Evolutionary conservation across 2,797 vertebrate genomes (phyloP).

Genomic region (Hippopotamyrus pictus): DNA sequence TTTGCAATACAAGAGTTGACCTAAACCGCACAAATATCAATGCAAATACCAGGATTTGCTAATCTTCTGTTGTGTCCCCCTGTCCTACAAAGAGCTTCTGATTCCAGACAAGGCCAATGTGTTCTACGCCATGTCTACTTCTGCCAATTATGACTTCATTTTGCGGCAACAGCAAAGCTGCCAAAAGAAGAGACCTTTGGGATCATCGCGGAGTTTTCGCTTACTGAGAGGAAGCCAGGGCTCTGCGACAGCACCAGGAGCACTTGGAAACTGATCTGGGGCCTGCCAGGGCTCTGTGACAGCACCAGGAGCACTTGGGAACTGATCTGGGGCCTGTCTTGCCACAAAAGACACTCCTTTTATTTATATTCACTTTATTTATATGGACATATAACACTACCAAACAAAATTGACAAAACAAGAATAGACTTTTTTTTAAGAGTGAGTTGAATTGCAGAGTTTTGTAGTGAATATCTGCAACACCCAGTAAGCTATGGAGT

Average conservation of each 20-base stretch:
- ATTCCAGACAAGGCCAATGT: constrained; percentile 82
- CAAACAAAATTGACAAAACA: background rate
- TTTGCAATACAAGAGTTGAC: background rate
- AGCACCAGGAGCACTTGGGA: background rate
- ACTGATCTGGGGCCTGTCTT: background rate
- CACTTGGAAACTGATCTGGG: background rate
- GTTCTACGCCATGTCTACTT: constrained; percentile 86
- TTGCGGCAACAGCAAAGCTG: constrained; percentile 47
- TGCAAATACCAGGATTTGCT: background rate
- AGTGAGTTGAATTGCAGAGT: background rate
- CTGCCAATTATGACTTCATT: constrained; percentile 72
- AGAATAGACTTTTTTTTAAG: background rate
- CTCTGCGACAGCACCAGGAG: constrained; percentile 40
- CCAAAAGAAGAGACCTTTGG: constrained; percentile 1
- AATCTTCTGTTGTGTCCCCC: background rate
- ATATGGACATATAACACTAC: background rate
- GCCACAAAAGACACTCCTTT: background rate
- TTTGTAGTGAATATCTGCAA: background rate
- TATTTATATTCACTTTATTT: background rate
- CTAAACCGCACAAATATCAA: background rate
- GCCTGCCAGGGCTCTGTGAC: constrained; percentile 42
- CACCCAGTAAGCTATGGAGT: background rate
- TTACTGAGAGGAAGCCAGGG: constrained; percentile 32
- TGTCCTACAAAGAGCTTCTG: constrained; percentile 64
- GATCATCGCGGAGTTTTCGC: constrained; percentile 46